Evolutionary conservation across 2,888 invertebrate genomes (phyloP).

Genomic region (Temnothorax unifasciatus): DNA sequence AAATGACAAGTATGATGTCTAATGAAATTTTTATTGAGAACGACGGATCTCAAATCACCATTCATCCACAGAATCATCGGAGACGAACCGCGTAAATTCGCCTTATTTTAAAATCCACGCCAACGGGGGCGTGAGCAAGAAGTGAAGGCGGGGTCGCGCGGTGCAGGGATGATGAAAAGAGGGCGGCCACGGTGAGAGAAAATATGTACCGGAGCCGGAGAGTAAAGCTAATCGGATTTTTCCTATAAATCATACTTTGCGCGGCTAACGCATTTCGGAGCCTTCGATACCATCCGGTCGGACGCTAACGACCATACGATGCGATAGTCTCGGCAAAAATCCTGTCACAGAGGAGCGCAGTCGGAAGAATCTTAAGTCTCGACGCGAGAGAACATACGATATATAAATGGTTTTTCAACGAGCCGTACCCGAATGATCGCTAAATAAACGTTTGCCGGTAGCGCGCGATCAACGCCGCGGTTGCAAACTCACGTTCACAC

Average conservation of each 20-base stretch:
- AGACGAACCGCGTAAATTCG: slow-evolving; percentile 38
- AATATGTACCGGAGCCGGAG: slow-evolving; percentile 33
- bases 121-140: slow-evolving; percentile 13
- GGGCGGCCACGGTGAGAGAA: slow-evolving; percentile 23
- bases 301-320: slow-evolving; percentile 67
- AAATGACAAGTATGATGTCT: slow-evolving; percentile 5
- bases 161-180: slow-evolving; percentile 15
- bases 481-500: slow-evolving; percentile 45
- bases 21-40: slow-evolving; percentile 34
- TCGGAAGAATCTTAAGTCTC: slow-evolving; percentile 37
- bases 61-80: slow-evolving; percentile 51
- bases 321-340: slow-evolving; percentile 56
- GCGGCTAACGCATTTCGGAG: slow-evolving; percentile 48
- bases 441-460: slow-evolving; percentile 63
- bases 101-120: slow-evolving; percentile 8
- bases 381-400: slow-evolving; percentile 26
- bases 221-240: slow-evolving; percentile 72
- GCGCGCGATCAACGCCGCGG: slow-evolving; percentile 42
- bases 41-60: slow-evolving; percentile 70
- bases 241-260: slow-evolving; percentile 71
- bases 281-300: slow-evolving; percentile 57
- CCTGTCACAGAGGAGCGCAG: slow-evolving; percentile 39
- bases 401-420: slow-evolving; percentile 66
- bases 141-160: slow-evolving; percentile 11
- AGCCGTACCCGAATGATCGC: slow-evolving; percentile 55